A percentile compares a stretch with the other conserved stretches of the same genome.
These are phyloP conservation scores for Stenurella melanura DNA, from an alignment of 2,888 invertebrate genomes.

Conservation along the genomic window DNA sequence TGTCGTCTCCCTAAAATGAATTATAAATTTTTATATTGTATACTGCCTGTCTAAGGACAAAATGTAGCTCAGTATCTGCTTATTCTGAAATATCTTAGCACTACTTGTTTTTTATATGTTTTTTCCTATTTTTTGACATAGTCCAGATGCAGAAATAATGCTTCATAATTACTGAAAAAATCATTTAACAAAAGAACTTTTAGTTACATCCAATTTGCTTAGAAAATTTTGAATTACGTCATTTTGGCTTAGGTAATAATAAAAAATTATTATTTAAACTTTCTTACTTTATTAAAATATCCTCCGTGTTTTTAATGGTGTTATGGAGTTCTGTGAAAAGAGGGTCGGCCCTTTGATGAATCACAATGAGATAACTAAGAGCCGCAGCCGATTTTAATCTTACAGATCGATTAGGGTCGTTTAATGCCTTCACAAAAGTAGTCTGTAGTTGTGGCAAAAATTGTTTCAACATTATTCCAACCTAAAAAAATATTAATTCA, in stretches of 20 bases:
- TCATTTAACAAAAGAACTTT: too few relatives aligned
- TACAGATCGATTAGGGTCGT: conserved; percentile 91
- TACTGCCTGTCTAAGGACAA: too few relatives aligned
- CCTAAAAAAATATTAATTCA: conserved; percentile 74
- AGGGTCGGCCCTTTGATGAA: conserved; percentile 95
- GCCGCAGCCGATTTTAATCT: conserved; percentile 93
- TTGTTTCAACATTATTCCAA: conserved; percentile 95
- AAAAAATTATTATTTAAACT: not conserved
- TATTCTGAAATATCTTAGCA: too few relatives aligned
- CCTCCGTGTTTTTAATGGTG: conserved; percentile 88
- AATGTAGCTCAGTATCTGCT: too few relatives aligned
- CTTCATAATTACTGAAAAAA: too few relatives aligned
- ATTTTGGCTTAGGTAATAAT: too few relatives aligned
- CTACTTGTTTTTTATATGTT: too few relatives aligned
- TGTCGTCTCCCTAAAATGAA: conserved; percentile 86
- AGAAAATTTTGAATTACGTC: too few relatives aligned
- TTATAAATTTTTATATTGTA: not conserved
- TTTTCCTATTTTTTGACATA: too few relatives aligned
- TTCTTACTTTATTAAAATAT: conserved; percentile 79
- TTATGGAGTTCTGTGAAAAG: conserved; percentile 95
- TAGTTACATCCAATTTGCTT: too few relatives aligned
- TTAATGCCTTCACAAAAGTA: conserved; percentile 96
- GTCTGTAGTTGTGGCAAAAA: conserved; percentile 99
- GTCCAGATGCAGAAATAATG: too few relatives aligned
- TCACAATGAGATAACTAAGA: conserved; percentile 89